Evolutionary conservation across 1,140 invertebrate species (phyloP).

Genomic region (Bombyx mandarina): DNA sequence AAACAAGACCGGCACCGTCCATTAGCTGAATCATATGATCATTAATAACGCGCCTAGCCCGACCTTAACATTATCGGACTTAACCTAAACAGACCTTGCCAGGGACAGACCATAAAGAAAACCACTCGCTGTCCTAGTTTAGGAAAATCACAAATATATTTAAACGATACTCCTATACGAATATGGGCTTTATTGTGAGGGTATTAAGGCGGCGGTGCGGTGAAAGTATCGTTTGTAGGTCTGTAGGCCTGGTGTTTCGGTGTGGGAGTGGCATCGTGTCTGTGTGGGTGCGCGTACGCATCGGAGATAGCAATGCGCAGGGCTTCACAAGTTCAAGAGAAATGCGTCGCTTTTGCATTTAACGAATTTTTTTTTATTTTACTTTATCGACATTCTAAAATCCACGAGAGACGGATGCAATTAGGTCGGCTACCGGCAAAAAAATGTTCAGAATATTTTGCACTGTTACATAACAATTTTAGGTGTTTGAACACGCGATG

Average conservation of each 20-base stretch:
- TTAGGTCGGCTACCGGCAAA: too few species aligned
- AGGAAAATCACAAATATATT: too few species aligned
- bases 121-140: constrained; percentile 53
- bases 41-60: constrained; percentile 5
- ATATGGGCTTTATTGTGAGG: constrained; percentile 19
- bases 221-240: constrained; percentile 58
- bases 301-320: constrained; percentile 55
- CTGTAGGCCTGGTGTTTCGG: constrained; percentile 51
- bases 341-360: constrained; percentile 45
- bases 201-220: constrained; percentile 8
- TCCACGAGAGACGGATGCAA: too few species aligned
- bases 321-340: constrained; percentile 43
- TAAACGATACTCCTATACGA: constrained; percentile 2
- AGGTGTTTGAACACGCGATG: background rate
- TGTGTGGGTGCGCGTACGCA: constrained; percentile 52
- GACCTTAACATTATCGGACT: constrained; percentile 25
- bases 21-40: constrained; percentile 1
- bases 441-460: background rate
- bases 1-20: background rate
- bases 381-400: background rate
- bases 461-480: background rate
- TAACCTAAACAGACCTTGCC: constrained; percentile 35
- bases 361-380: background rate
- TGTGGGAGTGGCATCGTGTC: constrained; percentile 27
- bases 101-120: constrained; percentile 56